Conservation (phyloP, 2,888 invertebrate species). For the Pharmacophagus antenor region DNA sequence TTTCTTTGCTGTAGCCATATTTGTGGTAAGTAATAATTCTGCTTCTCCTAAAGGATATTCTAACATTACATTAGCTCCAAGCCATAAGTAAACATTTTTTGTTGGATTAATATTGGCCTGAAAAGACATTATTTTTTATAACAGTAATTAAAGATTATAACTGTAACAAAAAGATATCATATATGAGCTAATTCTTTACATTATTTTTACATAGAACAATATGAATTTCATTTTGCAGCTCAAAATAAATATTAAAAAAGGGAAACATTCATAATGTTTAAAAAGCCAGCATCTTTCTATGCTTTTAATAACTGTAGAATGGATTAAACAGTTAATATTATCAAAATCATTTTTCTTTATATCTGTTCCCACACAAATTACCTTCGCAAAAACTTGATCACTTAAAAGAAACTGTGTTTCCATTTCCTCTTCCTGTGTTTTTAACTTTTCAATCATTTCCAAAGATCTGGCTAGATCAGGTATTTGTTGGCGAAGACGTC, state of each 20-base stretch:
- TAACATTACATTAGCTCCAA: constrained; percentile 97
- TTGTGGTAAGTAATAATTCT: constrained; percentile 89
- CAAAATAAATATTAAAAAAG: too few species aligned
- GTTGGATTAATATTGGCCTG: constrained; percentile 94
- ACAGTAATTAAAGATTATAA: background rate
- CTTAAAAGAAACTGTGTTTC: constrained; percentile 95
- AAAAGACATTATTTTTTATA: constrained; percentile 42
- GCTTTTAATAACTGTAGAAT: too few species aligned
- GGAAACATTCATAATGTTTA: too few species aligned
- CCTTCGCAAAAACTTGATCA: constrained; percentile 92
- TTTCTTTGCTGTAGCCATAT: constrained; percentile 90
- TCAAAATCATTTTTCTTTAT: background rate
- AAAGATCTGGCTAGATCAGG: constrained; percentile 96
- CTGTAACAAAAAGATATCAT: too few species aligned
- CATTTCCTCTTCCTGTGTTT: constrained; percentile 88
- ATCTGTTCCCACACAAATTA: constrained; percentile 35
- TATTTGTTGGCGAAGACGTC: constrained; percentile 93
- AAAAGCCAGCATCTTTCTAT: too few species aligned
- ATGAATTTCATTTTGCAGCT: too few species aligned
- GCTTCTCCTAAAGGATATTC: constrained; percentile 97
- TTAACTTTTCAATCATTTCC: constrained; percentile 94
- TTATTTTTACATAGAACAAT: too few species aligned
- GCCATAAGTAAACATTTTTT: constrained; percentile 91
- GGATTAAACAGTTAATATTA: too few species aligned
- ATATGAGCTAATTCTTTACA: too few species aligned